Conservation (phyloP, 2,113 vertebrate genomes). For the Serinus canaria region DNA sequence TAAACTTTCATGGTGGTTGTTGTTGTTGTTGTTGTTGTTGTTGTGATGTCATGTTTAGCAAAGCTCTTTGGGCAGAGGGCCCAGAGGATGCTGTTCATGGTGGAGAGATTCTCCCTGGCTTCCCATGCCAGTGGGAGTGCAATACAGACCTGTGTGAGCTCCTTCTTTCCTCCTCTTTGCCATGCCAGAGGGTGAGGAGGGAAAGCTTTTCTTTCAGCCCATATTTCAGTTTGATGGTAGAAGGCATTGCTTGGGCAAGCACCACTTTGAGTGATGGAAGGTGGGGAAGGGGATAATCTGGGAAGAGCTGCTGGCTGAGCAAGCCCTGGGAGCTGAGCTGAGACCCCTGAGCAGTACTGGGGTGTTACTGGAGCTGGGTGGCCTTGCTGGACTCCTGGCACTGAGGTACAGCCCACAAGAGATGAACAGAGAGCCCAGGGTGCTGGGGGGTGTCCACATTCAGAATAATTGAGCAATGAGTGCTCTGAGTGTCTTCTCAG, state of each 20-base stretch:
- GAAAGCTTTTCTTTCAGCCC: not conserved
- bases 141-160: not conserved
- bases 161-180: not conserved
- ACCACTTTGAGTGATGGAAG: not conserved
- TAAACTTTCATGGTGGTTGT: too few species aligned
- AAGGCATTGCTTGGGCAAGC: not conserved
- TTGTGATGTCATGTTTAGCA: not conserved
- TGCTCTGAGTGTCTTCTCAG: not conserved
- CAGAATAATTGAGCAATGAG: not conserved
- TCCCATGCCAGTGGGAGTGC: not conserved
- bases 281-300: not conserved
- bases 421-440: not conserved
- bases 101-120: not conserved
- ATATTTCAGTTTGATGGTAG: not conserved
- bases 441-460: not conserved
- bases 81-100: not conserved
- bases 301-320: not conserved
- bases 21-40: too few species aligned
- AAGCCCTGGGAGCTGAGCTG: not conserved
- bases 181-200: not conserved
- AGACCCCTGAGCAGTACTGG: not conserved
- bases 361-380: not conserved
- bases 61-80: not conserved
- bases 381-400: not conserved
- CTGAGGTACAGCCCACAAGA: not conserved